Conservation (phyloP, 1,140 invertebrate species). For the Camponotus floridanus region DNA sequence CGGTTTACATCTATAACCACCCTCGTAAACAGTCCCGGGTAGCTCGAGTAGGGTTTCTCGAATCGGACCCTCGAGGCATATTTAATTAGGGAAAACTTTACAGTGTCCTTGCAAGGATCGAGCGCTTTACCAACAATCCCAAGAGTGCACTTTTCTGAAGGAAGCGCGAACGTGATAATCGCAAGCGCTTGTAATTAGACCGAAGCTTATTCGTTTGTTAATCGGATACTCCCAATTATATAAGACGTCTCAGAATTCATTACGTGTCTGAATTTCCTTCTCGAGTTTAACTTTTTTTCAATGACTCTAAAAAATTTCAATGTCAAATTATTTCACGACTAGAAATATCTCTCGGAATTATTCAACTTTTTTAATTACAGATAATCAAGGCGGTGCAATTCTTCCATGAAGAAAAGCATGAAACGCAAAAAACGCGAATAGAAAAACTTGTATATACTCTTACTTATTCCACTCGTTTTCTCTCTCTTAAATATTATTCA, state of each 20-base stretch:
- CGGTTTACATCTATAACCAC: constrained; percentile 61
- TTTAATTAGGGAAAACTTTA: constrained; percentile 71
- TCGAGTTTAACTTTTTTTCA: background rate
- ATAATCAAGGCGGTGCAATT: no score
- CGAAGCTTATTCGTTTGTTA: background rate
- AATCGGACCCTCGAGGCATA: constrained; percentile 68
- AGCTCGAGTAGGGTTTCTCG: constrained; percentile 51
- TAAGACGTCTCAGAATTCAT: background rate
- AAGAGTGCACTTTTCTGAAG: constrained; percentile 26
- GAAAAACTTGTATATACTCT: constrained; percentile 11
- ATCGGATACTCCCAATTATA: background rate
- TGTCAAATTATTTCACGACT: background rate
- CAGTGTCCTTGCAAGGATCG: constrained; percentile 14
- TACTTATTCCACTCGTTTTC: background rate
- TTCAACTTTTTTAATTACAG: background rate
- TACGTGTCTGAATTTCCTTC: background rate
- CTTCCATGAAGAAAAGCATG: background rate
- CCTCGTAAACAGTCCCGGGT: constrained; percentile 54
- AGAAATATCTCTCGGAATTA: background rate
- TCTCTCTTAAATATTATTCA: constrained; percentile 28
- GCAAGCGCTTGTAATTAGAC: constrained; percentile 31
- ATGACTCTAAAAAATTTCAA: background rate
- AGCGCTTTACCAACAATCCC: constrained; percentile 12
- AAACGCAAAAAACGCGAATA: background rate
- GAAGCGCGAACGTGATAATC: background rate